Base-by-base conservation (phyloP, 2,113 vertebrate species). In the Montifringilla adamsi region DNA sequence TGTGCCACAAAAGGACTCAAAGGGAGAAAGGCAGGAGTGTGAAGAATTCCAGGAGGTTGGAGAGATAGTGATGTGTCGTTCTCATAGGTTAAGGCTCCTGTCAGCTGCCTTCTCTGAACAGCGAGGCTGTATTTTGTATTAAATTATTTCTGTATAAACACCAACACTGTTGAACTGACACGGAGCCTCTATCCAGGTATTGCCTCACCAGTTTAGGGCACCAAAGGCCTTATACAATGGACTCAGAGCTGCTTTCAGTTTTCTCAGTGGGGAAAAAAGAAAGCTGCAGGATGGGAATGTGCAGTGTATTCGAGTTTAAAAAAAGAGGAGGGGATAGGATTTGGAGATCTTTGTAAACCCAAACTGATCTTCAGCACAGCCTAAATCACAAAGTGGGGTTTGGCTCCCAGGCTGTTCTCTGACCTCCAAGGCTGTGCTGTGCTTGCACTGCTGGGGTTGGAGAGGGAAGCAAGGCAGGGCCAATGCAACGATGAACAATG, bases 401-500 rank as follows among this genome's bases (percentile, higher is more conserved):
- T 50, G 83, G 58, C 33, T 44, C 27, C 35, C 37, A 4, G 46
- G 52, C 72, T 88, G 28, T 15, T 7, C n/a, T 21, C 43, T 19
- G 37, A 15, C 1, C 16, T 23, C 14, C 33, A 10, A 0, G 37
- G 49, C 44, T 43, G 67, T 43, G 75, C 1, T 0, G 2, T n/a
- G 83, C 35, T 27, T 5, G 28, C 49, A 10, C 18, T 33, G 53
- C 55, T 55, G 72, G 55, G 33, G 20, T 6, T 70, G 63, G 26
- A 63, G 41, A 55, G 72, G 63, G 55, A 13, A 43, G 79, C 66
- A 11, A 20, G 19, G 75, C 68, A 80, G 41, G 53, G 55, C 69
- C 53, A 15, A 4, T 19, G 53, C 53, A 17, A 20, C 55, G 53
- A 35, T 63, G 72, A 83, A 24, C 13, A 5, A 6, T 2, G 14